Conservation (phyloP, 2,113 vertebrate genomes). For the Notarius quadriscutis region DNA sequence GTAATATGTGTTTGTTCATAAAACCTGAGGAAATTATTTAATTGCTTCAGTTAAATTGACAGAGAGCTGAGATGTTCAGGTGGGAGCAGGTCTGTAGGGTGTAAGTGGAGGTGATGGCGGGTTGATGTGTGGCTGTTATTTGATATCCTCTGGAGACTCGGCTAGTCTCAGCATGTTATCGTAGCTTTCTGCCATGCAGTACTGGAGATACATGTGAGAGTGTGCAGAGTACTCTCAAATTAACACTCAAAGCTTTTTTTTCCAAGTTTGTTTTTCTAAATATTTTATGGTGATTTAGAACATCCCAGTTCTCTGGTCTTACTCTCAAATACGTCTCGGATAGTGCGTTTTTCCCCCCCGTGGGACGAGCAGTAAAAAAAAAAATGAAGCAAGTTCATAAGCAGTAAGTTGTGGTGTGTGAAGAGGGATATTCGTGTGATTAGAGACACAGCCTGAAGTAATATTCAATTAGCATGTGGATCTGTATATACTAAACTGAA, state of each 20-base stretch:
- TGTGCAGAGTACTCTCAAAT: constrained; percentile 27
- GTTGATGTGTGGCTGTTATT: constrained; percentile 47
- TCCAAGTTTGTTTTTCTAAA: background rate
- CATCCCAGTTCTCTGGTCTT: background rate
- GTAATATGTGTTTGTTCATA: background rate
- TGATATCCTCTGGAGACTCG: constrained; percentile 53
- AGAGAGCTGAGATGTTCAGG: constrained; percentile 1
- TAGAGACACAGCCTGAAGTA: background rate
- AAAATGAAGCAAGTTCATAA: background rate
- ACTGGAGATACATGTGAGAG: constrained; percentile 25
- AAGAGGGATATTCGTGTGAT: background rate
- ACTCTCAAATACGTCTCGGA: background rate
- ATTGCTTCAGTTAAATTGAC: constrained; percentile 29
- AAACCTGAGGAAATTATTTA: constrained; percentile 9
- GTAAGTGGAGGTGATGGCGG: constrained; percentile 39
- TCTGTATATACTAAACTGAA: background rate
- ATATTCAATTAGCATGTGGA: background rate
- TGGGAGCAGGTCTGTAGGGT: constrained; percentile 32
- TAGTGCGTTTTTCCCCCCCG: background rate
- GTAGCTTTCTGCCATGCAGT: constrained; percentile 46
- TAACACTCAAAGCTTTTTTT: constrained; percentile 13
- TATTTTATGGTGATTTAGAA: background rate
- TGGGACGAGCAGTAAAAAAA: background rate
- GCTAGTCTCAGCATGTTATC: constrained; percentile 45
- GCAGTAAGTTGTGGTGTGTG: background rate